phyloP scores from a whole-genome alignment of 2,888 invertebrate genomes.

The Ormyrus labotus region DNA sequence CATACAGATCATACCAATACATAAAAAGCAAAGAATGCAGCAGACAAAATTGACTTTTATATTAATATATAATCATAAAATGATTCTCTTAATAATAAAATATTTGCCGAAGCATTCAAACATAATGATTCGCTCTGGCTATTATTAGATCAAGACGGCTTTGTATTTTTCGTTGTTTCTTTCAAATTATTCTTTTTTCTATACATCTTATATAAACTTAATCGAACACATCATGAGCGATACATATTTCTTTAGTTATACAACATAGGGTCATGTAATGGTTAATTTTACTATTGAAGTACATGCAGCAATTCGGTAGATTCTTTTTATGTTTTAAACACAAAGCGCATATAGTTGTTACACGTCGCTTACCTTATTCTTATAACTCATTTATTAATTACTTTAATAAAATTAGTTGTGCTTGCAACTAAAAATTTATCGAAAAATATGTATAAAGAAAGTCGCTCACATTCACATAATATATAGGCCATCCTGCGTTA shows the following conservation, averaged over 20 bases:
- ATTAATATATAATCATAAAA: slow-evolving; percentile 63
- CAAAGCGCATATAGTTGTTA: slow-evolving; percentile 37
- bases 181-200: slow-evolving; percentile 21
- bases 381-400: slow-evolving; percentile 44
- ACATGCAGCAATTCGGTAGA: slow-evolving; percentile 59
- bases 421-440: slow-evolving; percentile 49
- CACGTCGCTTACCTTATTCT: slow-evolving; percentile 47
- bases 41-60: slow-evolving; percentile 52
- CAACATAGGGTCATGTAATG: slow-evolving; percentile 55
- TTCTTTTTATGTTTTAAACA: slow-evolving; percentile 47
- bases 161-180: slow-evolving; percentile 48
- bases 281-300: slow-evolving; percentile 54
- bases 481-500: slow-evolving; percentile 22
- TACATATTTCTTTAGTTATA: slow-evolving; percentile 44
- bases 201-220: slow-evolving; percentile 59
- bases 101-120: slow-evolving; percentile 66
- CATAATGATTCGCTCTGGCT: slow-evolving; percentile 7
- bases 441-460: slow-evolving; percentile 47
- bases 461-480: slow-evolving; percentile 2
- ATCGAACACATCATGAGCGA: slow-evolving; percentile 55
- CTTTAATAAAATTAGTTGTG: slow-evolving; percentile 48
- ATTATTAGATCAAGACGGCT: slow-evolving; percentile 24
- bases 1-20: slow-evolving; percentile 51
- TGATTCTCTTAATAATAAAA: slow-evolving; percentile 66
- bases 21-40: slow-evolving; percentile 48